These are phyloP conservation scores for Mythimna loreyi DNA, from an alignment of 2,888 invertebrate genomes.

Conservation along the genomic window DNA sequence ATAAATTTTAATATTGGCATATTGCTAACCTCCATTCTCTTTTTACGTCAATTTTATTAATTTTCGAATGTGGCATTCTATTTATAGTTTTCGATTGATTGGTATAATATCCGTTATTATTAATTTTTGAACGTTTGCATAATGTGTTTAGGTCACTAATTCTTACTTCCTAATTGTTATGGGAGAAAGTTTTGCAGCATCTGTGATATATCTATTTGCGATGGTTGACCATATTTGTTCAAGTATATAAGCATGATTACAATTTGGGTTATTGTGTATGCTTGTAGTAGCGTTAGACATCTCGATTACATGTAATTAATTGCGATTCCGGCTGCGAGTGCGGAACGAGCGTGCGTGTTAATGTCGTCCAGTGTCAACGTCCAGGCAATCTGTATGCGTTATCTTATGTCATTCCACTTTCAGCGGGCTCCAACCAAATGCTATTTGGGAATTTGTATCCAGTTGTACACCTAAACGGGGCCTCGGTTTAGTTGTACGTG, in stretches of 20 bases:
- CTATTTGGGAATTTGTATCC: slow-evolving; percentile 29
- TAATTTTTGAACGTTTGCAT: slow-evolving; percentile 4
- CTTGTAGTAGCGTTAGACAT: background rate
- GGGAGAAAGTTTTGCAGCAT: background rate
- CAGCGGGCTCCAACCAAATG: slow-evolving; percentile 16
- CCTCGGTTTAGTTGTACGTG: background rate
- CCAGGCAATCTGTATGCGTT: slow-evolving; percentile 31
- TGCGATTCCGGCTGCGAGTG: slow-evolving; percentile 19
- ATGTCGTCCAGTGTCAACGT: slow-evolving; percentile 6
- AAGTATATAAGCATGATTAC: background rate
- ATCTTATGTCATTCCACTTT: slow-evolving; percentile 34
- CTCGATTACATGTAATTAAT: slow-evolving; percentile 32
- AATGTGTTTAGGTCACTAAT: background rate
- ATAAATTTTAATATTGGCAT: background rate
- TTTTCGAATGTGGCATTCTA: slow-evolving; percentile 2
- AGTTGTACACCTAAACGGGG: slow-evolving; percentile 17
- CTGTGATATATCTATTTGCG: background rate
- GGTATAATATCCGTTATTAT: background rate
- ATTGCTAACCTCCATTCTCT: slow-evolving; percentile 12
- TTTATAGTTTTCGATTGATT: slow-evolving; percentile 23
- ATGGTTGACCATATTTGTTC: background rate
- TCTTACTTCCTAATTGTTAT: slow-evolving; percentile 8
- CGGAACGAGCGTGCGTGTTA: slow-evolving; percentile 6
- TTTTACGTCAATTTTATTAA: background rate
- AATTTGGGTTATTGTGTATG: background rate